Conservation (phyloP, 2,113 vertebrate species). For the Isurus oxyrinchus region DNA sequence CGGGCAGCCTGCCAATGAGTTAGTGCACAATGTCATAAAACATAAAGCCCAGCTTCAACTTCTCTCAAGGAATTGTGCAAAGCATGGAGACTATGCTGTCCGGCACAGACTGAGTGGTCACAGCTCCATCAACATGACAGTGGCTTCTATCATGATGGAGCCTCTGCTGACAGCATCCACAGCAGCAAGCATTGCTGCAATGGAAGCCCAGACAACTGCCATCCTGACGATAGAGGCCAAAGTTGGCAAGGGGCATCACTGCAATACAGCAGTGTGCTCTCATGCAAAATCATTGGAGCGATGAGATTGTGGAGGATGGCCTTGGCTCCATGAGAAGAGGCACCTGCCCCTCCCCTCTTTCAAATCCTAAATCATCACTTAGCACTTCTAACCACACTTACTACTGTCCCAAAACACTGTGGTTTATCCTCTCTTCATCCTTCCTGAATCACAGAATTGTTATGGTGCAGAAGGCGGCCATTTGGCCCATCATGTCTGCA, state of each 20-base stretch:
- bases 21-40: neutral
- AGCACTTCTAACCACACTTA: neutral
- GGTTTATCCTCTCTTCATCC: neutral
- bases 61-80: neutral
- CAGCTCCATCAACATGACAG: neutral
- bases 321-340: neutral
- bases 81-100: neutral
- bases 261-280: neutral
- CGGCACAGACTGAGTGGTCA: neutral
- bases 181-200: neutral
- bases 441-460: neutral
- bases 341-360: neutral
- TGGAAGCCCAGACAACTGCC: neutral
- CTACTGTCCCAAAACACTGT: neutral
- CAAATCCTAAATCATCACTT: neutral
- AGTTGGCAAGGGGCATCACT: neutral
- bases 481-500: no score
- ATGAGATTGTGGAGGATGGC: neutral
- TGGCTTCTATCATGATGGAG: neutral
- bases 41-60: neutral
- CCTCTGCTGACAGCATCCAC: neutral
- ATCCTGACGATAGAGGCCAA: neutral
- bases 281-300: neutral
- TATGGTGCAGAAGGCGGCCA: no score
- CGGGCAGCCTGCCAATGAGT: neutral